Evolutionary conservation across 1,140 invertebrate genomes (phyloP).

Genomic region (Diplogasteroides magnus): DNA sequence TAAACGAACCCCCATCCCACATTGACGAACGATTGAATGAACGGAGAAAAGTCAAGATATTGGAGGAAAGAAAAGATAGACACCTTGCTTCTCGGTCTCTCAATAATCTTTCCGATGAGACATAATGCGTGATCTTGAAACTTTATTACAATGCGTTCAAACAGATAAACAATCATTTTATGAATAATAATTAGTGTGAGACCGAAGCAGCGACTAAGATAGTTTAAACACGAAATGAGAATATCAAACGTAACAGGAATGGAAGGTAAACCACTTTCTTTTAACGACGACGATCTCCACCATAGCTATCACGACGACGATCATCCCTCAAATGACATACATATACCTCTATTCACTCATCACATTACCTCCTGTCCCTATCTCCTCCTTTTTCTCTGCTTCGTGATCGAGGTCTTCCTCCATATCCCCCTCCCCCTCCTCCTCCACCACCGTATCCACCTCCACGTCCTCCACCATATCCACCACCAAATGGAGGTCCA

Average conservation of each 20-base stretch:
- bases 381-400: neutral
- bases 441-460: conserved; percentile 17
- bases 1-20: too few relatives aligned
- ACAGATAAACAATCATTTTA: too few relatives aligned
- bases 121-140: too few relatives aligned
- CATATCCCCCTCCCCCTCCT: conserved; percentile 8
- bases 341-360: too few relatives aligned
- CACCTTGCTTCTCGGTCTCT: too few relatives aligned
- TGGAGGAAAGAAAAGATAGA: too few relatives aligned
- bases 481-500: conserved; percentile 9
- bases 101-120: too few relatives aligned
- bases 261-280: neutral
- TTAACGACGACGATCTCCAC: conserved; percentile 1
- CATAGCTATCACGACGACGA: neutral
- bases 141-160: too few relatives aligned
- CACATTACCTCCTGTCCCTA: too few relatives aligned
- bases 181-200: neutral
- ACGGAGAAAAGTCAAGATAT: too few relatives aligned
- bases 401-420: conserved; percentile 2
- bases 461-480: conserved; percentile 9
- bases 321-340: too few relatives aligned
- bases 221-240: neutral
- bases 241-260: neutral
- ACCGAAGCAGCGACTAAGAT: neutral
- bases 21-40: too few relatives aligned